Conservation (phyloP, 1,140 invertebrate species). For the Lasioglossum baleicum region DNA sequence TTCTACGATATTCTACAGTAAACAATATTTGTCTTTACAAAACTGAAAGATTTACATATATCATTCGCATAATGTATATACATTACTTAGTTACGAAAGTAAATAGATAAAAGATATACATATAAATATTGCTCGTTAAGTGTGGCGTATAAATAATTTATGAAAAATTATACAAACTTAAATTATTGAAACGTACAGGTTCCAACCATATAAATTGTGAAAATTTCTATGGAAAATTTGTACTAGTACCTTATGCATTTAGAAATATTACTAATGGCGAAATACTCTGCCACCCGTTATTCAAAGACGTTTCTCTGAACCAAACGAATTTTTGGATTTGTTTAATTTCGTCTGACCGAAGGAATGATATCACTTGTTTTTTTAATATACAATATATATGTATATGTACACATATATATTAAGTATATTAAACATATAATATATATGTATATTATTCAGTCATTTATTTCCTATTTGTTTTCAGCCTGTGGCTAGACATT, state of each 20-base stretch:
- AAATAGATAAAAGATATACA: background rate
- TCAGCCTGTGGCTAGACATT: conserved; percentile 75
- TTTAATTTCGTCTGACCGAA: conserved; percentile 4
- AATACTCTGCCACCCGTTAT: background rate
- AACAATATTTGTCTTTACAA: background rate
- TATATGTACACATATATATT: too few species aligned
- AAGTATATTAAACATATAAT: too few species aligned
- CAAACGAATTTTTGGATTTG: conserved; percentile 4
- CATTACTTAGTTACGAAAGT: background rate
- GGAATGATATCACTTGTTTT: conserved; percentile 24
- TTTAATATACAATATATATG: background rate
- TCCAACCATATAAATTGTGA: conserved; percentile 9
- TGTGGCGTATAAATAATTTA: conserved; percentile 20
- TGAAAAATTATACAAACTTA: conserved; percentile 13
- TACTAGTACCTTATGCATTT: conserved; percentile 33
- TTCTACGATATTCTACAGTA: conserved; percentile 2
- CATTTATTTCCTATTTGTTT: conserved; percentile 61
- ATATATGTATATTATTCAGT: conserved; percentile 21
- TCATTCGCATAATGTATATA: background rate
- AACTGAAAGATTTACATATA: background rate
- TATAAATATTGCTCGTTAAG: background rate
- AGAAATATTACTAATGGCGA: conserved; percentile 7
- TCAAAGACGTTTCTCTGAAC: background rate
- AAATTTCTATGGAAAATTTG: conserved; percentile 44
- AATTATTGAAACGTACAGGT: conserved; percentile 2